Base-by-base conservation (phyloP, 2,888 invertebrate genomes). In the Muscina levida region DNA sequence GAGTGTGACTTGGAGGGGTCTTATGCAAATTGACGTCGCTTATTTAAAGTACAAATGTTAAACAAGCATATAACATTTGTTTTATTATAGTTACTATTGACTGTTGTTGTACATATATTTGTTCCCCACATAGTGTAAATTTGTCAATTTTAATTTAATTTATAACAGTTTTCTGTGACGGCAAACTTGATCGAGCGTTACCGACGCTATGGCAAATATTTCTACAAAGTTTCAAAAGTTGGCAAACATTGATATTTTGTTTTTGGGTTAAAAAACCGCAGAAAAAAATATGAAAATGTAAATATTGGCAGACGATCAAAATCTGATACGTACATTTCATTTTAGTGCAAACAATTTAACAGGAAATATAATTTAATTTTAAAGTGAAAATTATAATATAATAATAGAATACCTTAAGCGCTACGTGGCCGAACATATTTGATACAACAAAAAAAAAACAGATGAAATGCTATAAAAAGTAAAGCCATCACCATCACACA, bases 11-110 rank as follows among this genome's bases (percentile, higher is more conserved):
- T 10, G 3, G 51, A 13, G 51, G 6, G 24, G 24, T 2, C 11
- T 53, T 22, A 53, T 53, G 53, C 53, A 53, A 53, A 53, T 53
- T 53, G 53, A 1, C 53, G n/a, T 13, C 8, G 22, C n/a, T n/a
- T n/a, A n/a, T n/a, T n/a, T n/a, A 53, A 53, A 24, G 3, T 15
- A 24, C 22, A 22, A 24, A 22, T 22, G 53, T 53, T 53, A 24
- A 53, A 53, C 24, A 53, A 24, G 53, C 53, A 53, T 53, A 22
- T 53, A 53, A 24, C 53, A 53, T 24, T 53, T 31, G 10, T 22
- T 22, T 53, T 53, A 53, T 53, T 22, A 24, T 53, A 13, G 22
- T 53, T 53, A 53, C 4, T 51, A 10, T 24, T 53, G 24, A 19
- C 5, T 19, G 19, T 53, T 53, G 13, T 3, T 51, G 17, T 22